These are phyloP conservation scores for Cheilosia urbana DNA, from an alignment of 2,888 invertebrate genomes.

Conservation along the genomic window DNA sequence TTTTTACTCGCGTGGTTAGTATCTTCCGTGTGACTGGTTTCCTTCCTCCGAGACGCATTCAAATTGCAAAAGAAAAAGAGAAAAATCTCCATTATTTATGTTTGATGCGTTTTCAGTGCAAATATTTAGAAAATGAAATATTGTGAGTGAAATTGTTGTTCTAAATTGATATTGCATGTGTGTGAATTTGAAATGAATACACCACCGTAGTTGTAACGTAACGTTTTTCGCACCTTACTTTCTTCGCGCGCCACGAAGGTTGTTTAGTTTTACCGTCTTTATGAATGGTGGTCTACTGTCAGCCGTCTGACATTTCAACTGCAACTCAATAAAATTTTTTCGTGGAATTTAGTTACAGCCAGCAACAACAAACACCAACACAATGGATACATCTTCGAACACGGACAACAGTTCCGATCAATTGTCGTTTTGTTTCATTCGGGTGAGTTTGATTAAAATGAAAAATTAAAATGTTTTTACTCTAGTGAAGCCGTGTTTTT, in stretches of 20 bases:
- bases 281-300: constrained; percentile 37
- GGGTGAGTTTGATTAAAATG: constrained; percentile 57
- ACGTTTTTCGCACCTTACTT: constrained; percentile 48
- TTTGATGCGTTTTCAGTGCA: constrained; percentile 60
- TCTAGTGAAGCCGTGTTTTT: not conserved
- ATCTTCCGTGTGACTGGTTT: constrained; percentile 42
- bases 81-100: constrained; percentile 10
- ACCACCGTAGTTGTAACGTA: constrained; percentile 9
- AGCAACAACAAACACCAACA: not conserved
- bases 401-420: constrained; percentile 73
- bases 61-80: constrained; percentile 7
- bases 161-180: constrained; percentile 42
- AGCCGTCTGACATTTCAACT: constrained; percentile 13
- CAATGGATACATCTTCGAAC: constrained; percentile 75
- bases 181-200: constrained; percentile 57
- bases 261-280: not conserved
- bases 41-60: constrained; percentile 2
- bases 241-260: constrained; percentile 24
- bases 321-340: constrained; percentile 4
- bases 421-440: constrained; percentile 73
- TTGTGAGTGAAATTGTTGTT: constrained; percentile 64
- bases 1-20: constrained; percentile 41
- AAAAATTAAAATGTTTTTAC: not conserved
- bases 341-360: constrained; percentile 18
- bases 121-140: constrained; percentile 58